Percentiles rank a stretch among this genome's conserved stretches.
phyloP scores from a whole-genome alignment of 1,140 invertebrate genomes.

The Eulimnadia texana region DNA sequence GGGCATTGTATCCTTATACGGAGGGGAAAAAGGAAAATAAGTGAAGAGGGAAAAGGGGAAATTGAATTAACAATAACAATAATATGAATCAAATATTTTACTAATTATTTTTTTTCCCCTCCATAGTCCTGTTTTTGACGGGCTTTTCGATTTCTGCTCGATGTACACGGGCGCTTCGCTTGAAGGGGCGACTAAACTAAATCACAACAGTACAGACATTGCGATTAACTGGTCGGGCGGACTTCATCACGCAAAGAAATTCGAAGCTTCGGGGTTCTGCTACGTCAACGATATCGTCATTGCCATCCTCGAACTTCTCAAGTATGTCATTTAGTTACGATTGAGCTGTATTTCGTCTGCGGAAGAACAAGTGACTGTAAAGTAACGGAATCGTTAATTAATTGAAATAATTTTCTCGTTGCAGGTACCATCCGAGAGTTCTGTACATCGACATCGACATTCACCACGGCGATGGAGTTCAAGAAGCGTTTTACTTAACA shows the following conservation, averaged over 20 bases:
- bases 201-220: conserved; percentile 88
- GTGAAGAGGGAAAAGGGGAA: too few species aligned
- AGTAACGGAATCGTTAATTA: not conserved
- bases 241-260: conserved; percentile 98
- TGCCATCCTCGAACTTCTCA: conserved; percentile 86
- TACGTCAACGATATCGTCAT: conserved; percentile 99
- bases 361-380: too few species aligned
- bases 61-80: too few species aligned
- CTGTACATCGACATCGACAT: conserved; percentile 99
- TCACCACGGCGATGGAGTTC: conserved; percentile 97
- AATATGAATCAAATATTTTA: conserved; percentile 13
- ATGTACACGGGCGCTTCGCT: conserved; percentile 93
- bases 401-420: conserved; percentile 14
- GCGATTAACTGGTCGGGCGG: conserved; percentile 99
- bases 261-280: conserved; percentile 94
- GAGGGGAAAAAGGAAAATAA: too few species aligned
- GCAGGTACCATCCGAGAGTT: conserved; percentile 84
- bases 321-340: conserved; percentile 33
- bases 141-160: conserved; percentile 95
- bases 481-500: conserved; percentile 97
- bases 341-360: too few species aligned
- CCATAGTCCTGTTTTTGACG: conserved; percentile 84
- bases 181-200: conserved; percentile 86
- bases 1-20: too few species aligned
- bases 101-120: conserved; percentile 7